Percentiles rank a stretch among this genome's conserved stretches.
Conservation (phyloP, 2,888 invertebrate species). For the Augiades crinisus region DNA sequence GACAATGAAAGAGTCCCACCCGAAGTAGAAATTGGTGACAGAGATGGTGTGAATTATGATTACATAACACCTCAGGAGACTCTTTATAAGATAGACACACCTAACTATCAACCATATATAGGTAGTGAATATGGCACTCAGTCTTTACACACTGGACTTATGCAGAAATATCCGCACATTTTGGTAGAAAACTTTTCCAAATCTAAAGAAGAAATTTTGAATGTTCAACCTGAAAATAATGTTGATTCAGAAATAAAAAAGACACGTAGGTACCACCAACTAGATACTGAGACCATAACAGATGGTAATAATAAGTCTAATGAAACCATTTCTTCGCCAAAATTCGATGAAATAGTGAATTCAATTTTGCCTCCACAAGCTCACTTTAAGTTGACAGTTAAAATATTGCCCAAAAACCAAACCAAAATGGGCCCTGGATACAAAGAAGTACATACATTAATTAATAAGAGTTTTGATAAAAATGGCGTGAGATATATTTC, state of each 20-base stretch:
- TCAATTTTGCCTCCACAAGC: constrained; percentile 40
- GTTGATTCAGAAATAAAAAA: neutral
- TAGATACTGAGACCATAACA: neutral
- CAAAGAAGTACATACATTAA: constrained; percentile 66
- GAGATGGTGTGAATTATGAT: constrained; percentile 35
- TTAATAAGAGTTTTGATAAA: constrained; percentile 64
- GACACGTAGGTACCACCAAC: neutral
- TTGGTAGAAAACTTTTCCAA: constrained; percentile 52
- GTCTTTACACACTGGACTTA: constrained; percentile 49
- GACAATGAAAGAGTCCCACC: constrained; percentile 42
- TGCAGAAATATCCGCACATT: constrained; percentile 68
- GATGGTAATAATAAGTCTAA: constrained; percentile 23
- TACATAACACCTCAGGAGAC: constrained; percentile 38
- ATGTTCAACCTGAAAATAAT: constrained; percentile 15
- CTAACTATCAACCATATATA: constrained; percentile 27
- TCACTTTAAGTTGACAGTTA: constrained; percentile 61
- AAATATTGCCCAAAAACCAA: constrained; percentile 59
- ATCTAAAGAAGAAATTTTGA: constrained; percentile 37
- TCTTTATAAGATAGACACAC: constrained; percentile 31
- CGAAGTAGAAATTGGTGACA: constrained; percentile 36
- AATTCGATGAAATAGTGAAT: constrained; percentile 43
- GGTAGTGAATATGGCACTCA: constrained; percentile 40
- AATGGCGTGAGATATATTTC: constrained; percentile 59
- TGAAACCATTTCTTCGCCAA: constrained; percentile 25
- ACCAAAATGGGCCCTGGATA: constrained; percentile 48